Percentiles rank a stretch among this genome's conserved stretches.
Evolutionary conservation across 2,113 vertebrate species (phyloP).

Genomic region (Phocoena phocoena): DNA sequence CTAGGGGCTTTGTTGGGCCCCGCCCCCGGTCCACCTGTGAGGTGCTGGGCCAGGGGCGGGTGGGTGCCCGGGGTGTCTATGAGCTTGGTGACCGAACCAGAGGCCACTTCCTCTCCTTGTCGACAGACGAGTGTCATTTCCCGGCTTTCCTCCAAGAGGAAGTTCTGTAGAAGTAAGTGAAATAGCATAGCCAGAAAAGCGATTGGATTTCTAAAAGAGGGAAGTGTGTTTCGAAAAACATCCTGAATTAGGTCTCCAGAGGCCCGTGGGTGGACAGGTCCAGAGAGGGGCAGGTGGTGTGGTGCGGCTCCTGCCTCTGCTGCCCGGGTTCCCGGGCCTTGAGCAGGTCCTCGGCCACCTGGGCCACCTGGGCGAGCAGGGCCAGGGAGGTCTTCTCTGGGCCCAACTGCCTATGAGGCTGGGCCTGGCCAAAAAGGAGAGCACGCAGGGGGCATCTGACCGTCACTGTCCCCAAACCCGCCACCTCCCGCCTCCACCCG

Average conservation of each 20-base stretch:
- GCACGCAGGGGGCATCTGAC: background rate
- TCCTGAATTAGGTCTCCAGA: background rate
- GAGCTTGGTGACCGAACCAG: background rate
- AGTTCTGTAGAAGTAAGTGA: background rate
- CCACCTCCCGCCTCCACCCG: accelerated
- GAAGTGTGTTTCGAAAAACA: background rate
- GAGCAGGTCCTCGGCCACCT: background rate
- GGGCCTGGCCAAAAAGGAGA: background rate
- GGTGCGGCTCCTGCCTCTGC: too few relatives aligned
- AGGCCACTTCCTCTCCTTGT: background rate
- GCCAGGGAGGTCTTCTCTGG: background rate
- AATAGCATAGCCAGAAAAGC: background rate
- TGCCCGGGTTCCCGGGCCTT: background rate
- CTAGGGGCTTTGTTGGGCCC: background rate
- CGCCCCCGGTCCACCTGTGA: too few relatives aligned
- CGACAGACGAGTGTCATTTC: background rate
- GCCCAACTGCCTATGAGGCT: accelerated
- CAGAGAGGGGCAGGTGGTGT: accelerated
- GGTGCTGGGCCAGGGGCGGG: accelerated
- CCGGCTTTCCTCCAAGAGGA: background rate
- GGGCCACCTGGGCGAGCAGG: background rate
- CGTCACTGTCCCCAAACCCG: accelerated
- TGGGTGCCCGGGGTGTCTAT: background rate
- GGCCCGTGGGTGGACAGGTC: background rate
- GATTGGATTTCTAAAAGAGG: background rate